Base-by-base conservation (phyloP, 2,797 vertebrate species). In the Halcyon badia region DNA sequence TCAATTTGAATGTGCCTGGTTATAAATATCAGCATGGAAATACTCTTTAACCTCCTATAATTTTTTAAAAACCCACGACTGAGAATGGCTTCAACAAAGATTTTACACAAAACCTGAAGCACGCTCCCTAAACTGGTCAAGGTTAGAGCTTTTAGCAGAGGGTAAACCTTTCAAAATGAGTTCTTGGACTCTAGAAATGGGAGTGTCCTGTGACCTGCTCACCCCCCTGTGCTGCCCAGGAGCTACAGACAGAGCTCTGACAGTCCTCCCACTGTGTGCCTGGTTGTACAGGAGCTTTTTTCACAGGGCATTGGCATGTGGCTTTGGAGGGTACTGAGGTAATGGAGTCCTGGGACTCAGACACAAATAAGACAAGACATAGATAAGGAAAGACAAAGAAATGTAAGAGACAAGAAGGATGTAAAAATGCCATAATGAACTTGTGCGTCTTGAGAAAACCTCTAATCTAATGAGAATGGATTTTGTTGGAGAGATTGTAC, bases 401-500 rank as follows among this genome's bases (percentile, higher is more conserved):
- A 95, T 0, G 4, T 69, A 94, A 96, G 96, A 94, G 80, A 92
- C 93, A 96, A 94, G 93, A 96, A 97, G 89, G 96, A 97, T 95
- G 97, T 92, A 96, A 97, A 98, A 97, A 98, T 95, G 94, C 92
- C 87, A 65, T 97, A 97, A 98, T 98, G 98, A 99, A 98, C 99
- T 99, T 97, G 96, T 97, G 97, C 97, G 98, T 98, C 98, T 98
- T 98, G 97, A 98, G 97, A 98, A 99, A 98, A 97, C 98, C 98
- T 98, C 98, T 99, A 99, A 99, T 99, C 99, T 94, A 99, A 99
- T 99, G 98, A 99, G 97, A 98, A 99, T 99, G 94, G 99, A 99
- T 99, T 99, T 99, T 98, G 98, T 98, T 99, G 98, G 98, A 98
- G 98, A 98, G 98, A 98, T 98, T 98, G 98, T 98, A 98, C 97